phyloP scores from a whole-genome alignment of 1,140 invertebrate genomes.

The Sminthurinus signatus region DNA sequence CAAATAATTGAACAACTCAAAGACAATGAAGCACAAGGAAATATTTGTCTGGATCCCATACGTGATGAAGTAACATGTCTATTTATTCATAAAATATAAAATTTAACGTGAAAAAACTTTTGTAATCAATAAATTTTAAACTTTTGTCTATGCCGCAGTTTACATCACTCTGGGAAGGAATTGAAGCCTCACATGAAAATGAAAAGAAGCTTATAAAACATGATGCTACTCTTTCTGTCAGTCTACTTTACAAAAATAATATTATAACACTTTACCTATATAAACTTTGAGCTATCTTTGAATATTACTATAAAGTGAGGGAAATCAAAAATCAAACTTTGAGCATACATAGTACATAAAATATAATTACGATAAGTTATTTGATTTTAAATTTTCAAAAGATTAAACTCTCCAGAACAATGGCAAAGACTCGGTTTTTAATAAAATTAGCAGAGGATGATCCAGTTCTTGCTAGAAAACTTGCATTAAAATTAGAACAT shows the following conservation, averaged over 20 bases:
- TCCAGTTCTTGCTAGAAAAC: conserved; percentile 10
- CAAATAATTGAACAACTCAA: too few relatives aligned
- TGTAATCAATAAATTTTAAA: too few relatives aligned
- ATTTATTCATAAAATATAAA: not conserved
- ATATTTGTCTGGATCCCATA: conserved; percentile 6
- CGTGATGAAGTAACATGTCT: not conserved
- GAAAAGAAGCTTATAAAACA: not conserved
- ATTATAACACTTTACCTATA: too few relatives aligned
- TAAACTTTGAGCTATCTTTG: not conserved
- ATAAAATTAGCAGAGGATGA: conserved; percentile 31
- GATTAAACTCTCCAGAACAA: conserved; percentile 19
- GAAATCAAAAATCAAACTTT: not conserved
- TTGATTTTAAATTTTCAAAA: too few relatives aligned
- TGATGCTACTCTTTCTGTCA: conserved; percentile 19
- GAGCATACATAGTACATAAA: not conserved
- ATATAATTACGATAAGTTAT: too few relatives aligned
- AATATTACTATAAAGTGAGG: not conserved
- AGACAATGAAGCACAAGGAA: too few relatives aligned
- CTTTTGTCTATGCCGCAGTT: conserved; percentile 10
- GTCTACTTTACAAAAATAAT: too few relatives aligned
- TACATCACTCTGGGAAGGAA: conserved; percentile 18
- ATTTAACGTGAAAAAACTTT: too few relatives aligned
- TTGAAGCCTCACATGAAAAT: conserved; percentile 22
- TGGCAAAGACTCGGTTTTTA: conserved; percentile 22
- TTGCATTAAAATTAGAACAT: conserved; percentile 14